Evolutionary conservation across 2,113 vertebrate genomes (phyloP).

Genomic region (Ptychochromis oligacanthus): DNA sequence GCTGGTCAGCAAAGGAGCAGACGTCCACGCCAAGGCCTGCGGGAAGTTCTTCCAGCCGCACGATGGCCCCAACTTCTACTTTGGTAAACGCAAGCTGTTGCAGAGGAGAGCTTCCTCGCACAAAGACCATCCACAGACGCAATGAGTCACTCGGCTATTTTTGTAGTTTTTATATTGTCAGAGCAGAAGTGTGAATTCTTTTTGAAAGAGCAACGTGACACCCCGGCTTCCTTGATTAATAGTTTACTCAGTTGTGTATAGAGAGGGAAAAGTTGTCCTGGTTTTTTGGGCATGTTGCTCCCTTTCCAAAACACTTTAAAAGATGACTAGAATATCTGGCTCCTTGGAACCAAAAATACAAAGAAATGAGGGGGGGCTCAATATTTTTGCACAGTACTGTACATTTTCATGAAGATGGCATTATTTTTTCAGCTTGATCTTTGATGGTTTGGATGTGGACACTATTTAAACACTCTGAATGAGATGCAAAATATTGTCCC

Average conservation of each 20-base stretch:
- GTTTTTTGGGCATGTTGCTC: no score
- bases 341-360: no score
- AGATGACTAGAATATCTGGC: no score
- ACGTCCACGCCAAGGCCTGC: slow-evolving; percentile 89
- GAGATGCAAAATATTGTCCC: not conserved
- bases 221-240: not conserved
- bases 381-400: not conserved
- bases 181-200: not conserved
- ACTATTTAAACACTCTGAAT: not conserved
- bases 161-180: not conserved
- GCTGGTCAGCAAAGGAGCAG: slow-evolving; percentile 88
- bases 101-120: not conserved
- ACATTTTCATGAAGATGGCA: not conserved
- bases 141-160: not conserved
- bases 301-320: no score
- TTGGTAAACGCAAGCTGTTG: slow-evolving; percentile 82
- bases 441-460: not conserved
- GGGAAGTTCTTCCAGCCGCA: slow-evolving; percentile 93
- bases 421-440: not conserved
- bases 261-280: no score
- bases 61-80: slow-evolving; percentile 90
- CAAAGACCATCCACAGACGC: not conserved
- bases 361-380: no score
- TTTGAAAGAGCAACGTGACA: not conserved
- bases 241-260: not conserved